Conservation (phyloP, 1,140 invertebrate genomes). For the Panagrolaimus sp. region DNA sequence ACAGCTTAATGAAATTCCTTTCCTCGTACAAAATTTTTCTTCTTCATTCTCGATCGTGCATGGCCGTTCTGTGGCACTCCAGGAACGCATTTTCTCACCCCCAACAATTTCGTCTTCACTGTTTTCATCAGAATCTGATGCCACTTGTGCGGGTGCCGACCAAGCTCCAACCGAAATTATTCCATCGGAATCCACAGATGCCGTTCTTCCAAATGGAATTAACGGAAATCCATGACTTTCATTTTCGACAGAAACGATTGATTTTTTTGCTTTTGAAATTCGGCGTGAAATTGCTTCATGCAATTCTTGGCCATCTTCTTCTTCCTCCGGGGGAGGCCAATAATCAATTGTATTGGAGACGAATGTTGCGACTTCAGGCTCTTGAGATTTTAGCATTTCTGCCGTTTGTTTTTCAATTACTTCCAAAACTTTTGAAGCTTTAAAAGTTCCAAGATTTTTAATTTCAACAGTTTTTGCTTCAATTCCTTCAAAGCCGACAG, state of each 20-base stretch:
- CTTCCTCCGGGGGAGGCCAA: not conserved
- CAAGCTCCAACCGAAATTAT: slow-evolving; percentile 9
- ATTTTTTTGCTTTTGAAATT: not conserved
- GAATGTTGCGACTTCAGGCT: slow-evolving; percentile 9
- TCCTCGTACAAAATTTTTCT: no score
- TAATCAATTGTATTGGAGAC: slow-evolving; percentile 13
- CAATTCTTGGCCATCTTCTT: not conserved
- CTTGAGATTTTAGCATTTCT: not conserved
- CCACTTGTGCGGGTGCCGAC: slow-evolving; percentile 6
- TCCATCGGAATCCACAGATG: slow-evolving; percentile 1
- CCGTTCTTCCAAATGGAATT: slow-evolving; percentile 8
- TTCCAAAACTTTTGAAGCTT: slow-evolving; percentile 2
- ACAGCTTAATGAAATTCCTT: no score
- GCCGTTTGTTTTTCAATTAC: not conserved
- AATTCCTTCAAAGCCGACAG: slow-evolving; percentile 21
- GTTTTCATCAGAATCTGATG: not conserved
- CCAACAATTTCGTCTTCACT: not conserved
- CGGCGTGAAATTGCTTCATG: not conserved
- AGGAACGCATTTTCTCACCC: not conserved
- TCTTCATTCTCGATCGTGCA: no score
- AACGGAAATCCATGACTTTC: slow-evolving; percentile 5
- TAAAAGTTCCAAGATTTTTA: not conserved
- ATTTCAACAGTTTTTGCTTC: not conserved
- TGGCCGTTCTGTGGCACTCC: not conserved
- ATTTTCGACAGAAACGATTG: not conserved